Evolutionary conservation across 2,888 invertebrate genomes (phyloP).

Genomic region (Amaurobius ferox): DNA sequence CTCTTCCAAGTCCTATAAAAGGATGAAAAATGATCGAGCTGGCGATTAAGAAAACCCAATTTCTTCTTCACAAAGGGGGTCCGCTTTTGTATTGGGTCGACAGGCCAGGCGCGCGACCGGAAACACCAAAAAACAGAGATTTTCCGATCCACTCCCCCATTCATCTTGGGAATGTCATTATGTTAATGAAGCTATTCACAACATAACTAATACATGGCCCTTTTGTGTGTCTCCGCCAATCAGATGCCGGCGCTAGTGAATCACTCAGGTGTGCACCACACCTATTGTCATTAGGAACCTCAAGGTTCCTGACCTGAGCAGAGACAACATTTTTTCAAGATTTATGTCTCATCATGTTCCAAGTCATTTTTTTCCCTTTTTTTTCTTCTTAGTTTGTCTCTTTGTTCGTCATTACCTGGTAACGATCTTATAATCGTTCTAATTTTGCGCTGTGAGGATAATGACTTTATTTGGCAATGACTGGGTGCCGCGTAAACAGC

Average conservation of each 20-base stretch:
- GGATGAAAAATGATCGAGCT: slow-evolving; percentile 7
- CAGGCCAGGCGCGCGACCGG: slow-evolving; percentile 55
- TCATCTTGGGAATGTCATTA: slow-evolving; percentile 70
- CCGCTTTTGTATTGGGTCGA: slow-evolving; percentile 44
- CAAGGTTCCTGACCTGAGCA: slow-evolving; percentile 67
- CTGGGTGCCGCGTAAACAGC: not conserved
- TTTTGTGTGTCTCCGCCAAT: slow-evolving; percentile 51
- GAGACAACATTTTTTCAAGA: slow-evolving; percentile 56
- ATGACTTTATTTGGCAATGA: slow-evolving; percentile 6
- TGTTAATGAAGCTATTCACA: slow-evolving; percentile 69
- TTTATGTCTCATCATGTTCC: slow-evolving; percentile 49
- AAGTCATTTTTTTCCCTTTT: slow-evolving; percentile 18
- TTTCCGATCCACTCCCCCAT: slow-evolving; percentile 54
- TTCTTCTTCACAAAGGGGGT: slow-evolving; percentile 39
- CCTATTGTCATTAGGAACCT: slow-evolving; percentile 69
- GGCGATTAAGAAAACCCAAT: slow-evolving; percentile 12
- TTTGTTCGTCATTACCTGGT: slow-evolving; percentile 32
- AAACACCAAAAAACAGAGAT: slow-evolving; percentile 49
- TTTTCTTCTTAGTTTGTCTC: slow-evolving; percentile 14
- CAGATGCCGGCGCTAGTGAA: slow-evolving; percentile 45
- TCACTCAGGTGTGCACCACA: slow-evolving; percentile 67
- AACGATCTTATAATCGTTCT: slow-evolving; percentile 62
- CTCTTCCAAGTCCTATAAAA: no score
- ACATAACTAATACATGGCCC: slow-evolving; percentile 63
- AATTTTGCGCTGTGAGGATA: not conserved